phyloP scores from a whole-genome alignment of 1,140 invertebrate genomes.

The Archivesica marissinica region DNA sequence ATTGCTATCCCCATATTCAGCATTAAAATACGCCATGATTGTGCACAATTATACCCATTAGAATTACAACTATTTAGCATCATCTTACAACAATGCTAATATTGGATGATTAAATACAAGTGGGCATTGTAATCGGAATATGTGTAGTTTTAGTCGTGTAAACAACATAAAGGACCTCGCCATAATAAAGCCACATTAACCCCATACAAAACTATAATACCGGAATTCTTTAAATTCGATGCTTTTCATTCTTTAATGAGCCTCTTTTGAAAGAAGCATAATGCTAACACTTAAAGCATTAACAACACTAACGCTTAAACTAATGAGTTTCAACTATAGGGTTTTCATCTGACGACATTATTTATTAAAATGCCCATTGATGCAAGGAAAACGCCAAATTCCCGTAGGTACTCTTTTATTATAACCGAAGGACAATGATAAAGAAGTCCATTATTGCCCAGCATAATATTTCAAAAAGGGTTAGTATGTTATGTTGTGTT shows the following conservation, averaged over 20 bases:
- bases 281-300: constrained; percentile 9
- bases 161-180: not conserved
- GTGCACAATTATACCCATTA: constrained; percentile 14
- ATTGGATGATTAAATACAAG: constrained; percentile 4
- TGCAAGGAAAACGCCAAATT: constrained; percentile 2
- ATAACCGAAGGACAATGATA: not conserved
- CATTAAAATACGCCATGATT: not conserved
- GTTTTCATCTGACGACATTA: constrained; percentile 3
- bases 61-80: constrained; percentile 10
- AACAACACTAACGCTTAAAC: constrained; percentile 8
- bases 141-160: constrained; percentile 3
- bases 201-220: not conserved
- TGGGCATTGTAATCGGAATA: not conserved
- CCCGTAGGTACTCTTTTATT: not conserved
- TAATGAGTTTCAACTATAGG: not conserved
- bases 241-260: constrained; percentile 2
- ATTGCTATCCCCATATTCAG: not conserved
- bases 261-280: not conserved
- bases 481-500: not conserved
- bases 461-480: not conserved
- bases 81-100: not conserved
- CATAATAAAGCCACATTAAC: not conserved
- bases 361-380: constrained; percentile 27
- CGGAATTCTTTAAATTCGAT: constrained; percentile 1
- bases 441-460: not conserved